Conservation (phyloP, 2,113 vertebrate genomes). For the Clarias magur region DNA sequence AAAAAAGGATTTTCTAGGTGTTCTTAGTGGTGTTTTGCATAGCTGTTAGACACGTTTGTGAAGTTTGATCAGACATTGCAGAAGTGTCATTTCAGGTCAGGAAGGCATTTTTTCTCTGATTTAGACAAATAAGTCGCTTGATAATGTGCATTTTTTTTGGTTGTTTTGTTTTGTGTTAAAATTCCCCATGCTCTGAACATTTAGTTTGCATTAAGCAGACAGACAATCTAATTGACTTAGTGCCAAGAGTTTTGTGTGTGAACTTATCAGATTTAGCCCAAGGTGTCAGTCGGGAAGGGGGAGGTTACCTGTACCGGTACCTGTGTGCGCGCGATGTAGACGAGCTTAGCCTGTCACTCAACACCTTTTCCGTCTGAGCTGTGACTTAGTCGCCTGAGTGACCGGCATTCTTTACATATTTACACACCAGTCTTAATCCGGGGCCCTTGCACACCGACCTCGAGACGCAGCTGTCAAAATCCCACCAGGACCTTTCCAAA, state of each 20-base stretch:
- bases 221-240: conserved; percentile 14
- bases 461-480: conserved; percentile 51
- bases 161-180: not conserved
- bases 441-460: conserved; percentile 14
- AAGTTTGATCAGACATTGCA: not conserved
- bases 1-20: not conserved
- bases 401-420: conserved; percentile 69
- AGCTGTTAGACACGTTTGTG: conserved; percentile 10
- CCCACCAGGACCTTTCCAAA: conserved; percentile 49
- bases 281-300: not conserved
- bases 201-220: not conserved
- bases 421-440: conserved; percentile 60
- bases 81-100: conserved; percentile 24
- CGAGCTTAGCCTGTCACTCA: conserved; percentile 71
- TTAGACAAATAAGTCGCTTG: not conserved
- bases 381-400: conserved; percentile 64
- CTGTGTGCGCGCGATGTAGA: conserved; percentile 56
- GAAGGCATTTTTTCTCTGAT: not conserved
- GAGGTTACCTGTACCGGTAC: not conserved
- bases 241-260: not conserved
- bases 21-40: not conserved
- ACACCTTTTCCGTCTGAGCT: conserved; percentile 65
- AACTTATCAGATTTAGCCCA: conserved; percentile 24
- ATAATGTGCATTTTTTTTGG: not conserved
- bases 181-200: not conserved